phyloP scores from a whole-genome alignment of 1,140 invertebrate species.

The Drosophila ananassae region DNA sequence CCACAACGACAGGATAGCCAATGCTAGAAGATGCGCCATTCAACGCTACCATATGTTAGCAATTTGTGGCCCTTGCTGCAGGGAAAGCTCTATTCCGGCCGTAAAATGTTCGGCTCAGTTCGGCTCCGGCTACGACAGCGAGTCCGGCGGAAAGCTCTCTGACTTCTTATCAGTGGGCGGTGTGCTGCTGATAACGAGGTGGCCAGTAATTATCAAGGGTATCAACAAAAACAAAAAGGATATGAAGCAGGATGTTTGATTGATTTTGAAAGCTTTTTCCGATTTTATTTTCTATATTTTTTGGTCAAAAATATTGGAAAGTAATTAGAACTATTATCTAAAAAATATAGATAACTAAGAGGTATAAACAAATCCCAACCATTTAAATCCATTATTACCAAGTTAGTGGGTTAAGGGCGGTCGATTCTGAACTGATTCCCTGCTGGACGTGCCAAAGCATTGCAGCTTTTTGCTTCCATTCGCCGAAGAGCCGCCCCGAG shows the following conservation, averaged over 20 bases:
- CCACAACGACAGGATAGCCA: slow-evolving; percentile 73
- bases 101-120: slow-evolving; percentile 30
- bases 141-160: slow-evolving; percentile 30
- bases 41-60: slow-evolving; percentile 75
- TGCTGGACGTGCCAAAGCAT: slow-evolving; percentile 38
- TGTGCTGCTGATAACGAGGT: slow-evolving; percentile 40
- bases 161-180: slow-evolving; percentile 52
- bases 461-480: slow-evolving; percentile 46
- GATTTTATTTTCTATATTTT: not conserved
- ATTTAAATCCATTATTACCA: not conserved
- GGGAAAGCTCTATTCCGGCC: slow-evolving; percentile 38
- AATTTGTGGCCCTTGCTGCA: slow-evolving; percentile 41
- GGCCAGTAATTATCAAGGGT: slow-evolving; percentile 45
- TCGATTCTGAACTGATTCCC: slow-evolving; percentile 9
- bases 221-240: slow-evolving; percentile 2
- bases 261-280: not conserved
- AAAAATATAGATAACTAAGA: not conserved
- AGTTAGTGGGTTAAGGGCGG: slow-evolving; percentile 2
- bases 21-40: slow-evolving; percentile 69
- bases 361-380: slow-evolving; percentile 3
- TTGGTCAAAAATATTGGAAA: no score
- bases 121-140: slow-evolving; percentile 1
- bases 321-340: no score
- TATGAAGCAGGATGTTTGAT: not conserved
- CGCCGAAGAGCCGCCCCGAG: slow-evolving; percentile 36